phyloP scores from a whole-genome alignment of 2,113 vertebrate genomes.

The Actenoides lindsayi region DNA sequence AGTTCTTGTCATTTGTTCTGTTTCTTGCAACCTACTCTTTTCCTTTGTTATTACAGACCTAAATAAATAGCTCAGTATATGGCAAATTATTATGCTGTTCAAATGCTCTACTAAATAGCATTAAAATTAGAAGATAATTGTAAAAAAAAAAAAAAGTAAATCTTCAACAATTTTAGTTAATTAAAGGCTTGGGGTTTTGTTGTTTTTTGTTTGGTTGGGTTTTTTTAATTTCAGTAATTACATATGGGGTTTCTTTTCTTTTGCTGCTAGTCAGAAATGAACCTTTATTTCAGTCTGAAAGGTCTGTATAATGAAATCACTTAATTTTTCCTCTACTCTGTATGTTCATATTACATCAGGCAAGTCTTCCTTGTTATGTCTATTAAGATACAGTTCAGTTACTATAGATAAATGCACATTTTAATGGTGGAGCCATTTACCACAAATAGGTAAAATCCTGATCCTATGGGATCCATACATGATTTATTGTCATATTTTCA shows the following conservation, averaged over 20 bases:
- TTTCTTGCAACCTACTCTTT: conserved; percentile 20
- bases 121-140: conserved; percentile 52
- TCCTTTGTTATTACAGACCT: conserved; percentile 31
- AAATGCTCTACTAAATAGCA: conserved; percentile 37
- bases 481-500: neutral
- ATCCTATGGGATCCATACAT: neutral
- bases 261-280: conserved; percentile 35
- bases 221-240: neutral
- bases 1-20: conserved; percentile 49
- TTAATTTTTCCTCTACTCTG: conserved; percentile 14
- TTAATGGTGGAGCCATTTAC: neutral
- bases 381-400: neutral
- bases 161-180: conserved; percentile 25
- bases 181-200: neutral
- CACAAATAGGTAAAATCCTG: neutral
- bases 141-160: conserved; percentile 23
- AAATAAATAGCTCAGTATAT: conserved; percentile 29
- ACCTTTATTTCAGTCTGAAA: conserved; percentile 49
- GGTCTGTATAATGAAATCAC: conserved; percentile 41
- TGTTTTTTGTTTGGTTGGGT: neutral
- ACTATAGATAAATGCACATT: neutral
- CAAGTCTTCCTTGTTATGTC: conserved; percentile 24
- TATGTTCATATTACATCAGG: conserved; percentile 19
- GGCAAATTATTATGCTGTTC: conserved; percentile 52
- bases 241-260: neutral